Conservation (phyloP, 2,797 vertebrate species). For the Artibeus lituratus region DNA sequence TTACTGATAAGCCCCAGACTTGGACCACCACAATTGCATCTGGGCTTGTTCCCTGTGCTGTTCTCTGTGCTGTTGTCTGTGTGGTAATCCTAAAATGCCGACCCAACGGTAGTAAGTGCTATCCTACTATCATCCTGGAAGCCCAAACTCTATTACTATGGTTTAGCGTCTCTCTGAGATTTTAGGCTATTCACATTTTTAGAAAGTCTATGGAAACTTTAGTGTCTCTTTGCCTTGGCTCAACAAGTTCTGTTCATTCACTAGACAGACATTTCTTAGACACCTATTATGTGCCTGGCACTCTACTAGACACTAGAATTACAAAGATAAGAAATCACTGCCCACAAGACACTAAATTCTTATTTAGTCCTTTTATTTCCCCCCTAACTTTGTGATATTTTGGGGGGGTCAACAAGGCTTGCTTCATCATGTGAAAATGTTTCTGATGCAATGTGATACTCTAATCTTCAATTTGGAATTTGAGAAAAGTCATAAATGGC, state of each 20-base stretch:
- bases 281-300: background rate
- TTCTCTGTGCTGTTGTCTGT: too few relatives aligned
- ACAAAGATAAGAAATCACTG: background rate
- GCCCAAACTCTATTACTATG: background rate
- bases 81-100: accelerated
- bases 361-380: background rate
- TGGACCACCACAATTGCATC: accelerated
- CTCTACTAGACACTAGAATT: background rate
- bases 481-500: background rate
- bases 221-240: background rate
- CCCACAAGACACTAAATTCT: background rate
- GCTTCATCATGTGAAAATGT: constrained; percentile 10
- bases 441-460: background rate
- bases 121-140: background rate
- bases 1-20: too few relatives aligned
- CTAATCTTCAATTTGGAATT: background rate
- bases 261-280: background rate
- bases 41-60: background rate
- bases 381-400: background rate
- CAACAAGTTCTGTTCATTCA: background rate
- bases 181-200: background rate
- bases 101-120: constrained; percentile 24
- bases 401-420: background rate
- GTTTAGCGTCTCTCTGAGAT: background rate
- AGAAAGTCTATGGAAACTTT: background rate